A percentile compares a stretch with the other conserved stretches of the same genome.
Evolutionary conservation across 2,797 vertebrate species (phyloP).

Genomic region (Typhlichthys subterraneus): DNA sequence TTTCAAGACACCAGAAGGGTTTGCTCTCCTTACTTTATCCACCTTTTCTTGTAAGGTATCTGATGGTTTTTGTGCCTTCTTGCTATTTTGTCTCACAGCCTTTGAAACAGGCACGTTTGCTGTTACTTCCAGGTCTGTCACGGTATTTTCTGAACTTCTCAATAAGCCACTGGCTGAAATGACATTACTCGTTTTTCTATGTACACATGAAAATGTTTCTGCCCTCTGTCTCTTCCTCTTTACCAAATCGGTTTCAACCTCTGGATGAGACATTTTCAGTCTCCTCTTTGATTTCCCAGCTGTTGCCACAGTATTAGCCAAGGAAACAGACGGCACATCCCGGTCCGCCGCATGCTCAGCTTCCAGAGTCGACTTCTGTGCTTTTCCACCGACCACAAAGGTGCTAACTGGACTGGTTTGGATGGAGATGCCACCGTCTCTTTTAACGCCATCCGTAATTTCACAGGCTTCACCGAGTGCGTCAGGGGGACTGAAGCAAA

Average conservation of each 20-base stretch:
- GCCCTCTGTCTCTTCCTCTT: constrained; percentile 48
- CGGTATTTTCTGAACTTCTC: not conserved
- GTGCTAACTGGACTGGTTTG: constrained; percentile 26
- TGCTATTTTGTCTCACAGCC: constrained; percentile 41
- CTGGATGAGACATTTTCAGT: constrained; percentile 7
- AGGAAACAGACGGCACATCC: constrained; percentile 1
- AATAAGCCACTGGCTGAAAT: not conserved
- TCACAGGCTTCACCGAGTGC: constrained; percentile 5
- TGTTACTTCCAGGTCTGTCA: constrained; percentile 4
- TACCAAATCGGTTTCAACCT: not conserved
- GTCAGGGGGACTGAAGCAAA: constrained; percentile 14
- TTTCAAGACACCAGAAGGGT: constrained; percentile 2
- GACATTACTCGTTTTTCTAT: not conserved
- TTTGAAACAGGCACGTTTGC: constrained; percentile 15
- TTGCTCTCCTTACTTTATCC: constrained; percentile 5
- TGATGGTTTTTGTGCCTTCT: constrained; percentile 12
- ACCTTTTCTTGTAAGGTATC: not conserved
- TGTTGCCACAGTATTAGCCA: not conserved
- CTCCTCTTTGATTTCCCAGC: constrained; percentile 36
- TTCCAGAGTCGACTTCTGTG: constrained; percentile 2
- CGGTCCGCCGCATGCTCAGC: constrained; percentile 11
- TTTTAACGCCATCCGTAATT: not conserved
- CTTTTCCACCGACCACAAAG: not conserved
- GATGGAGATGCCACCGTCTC: not conserved
- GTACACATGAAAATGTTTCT: constrained; percentile 7